phyloP scores from a whole-genome alignment of 1,140 invertebrate species.

The Diplogasteroides magnus region DNA sequence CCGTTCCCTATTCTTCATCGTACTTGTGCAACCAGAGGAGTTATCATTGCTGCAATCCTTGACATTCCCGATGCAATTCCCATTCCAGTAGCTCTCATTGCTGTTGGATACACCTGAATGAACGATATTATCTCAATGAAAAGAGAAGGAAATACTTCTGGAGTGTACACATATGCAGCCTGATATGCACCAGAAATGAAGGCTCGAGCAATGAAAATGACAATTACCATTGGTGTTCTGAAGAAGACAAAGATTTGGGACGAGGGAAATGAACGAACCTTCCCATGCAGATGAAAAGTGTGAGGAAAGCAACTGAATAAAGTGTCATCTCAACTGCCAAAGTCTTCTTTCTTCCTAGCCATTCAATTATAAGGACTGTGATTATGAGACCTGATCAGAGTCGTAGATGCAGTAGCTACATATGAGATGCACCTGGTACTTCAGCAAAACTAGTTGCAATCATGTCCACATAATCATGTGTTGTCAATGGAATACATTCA shows the following conservation, averaged over 20 bases:
- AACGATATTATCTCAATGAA: too few relatives aligned
- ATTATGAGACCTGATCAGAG: conserved; percentile 87
- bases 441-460: conserved; percentile 89
- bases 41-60: conserved; percentile 80
- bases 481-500: conserved; percentile 70
- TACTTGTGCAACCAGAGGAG: conserved; percentile 80
- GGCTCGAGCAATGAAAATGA: conserved; percentile 80
- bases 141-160: too few relatives aligned
- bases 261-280: too few relatives aligned
- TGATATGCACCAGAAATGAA: conserved; percentile 89
- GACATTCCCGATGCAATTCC: conserved; percentile 84
- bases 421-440: conserved; percentile 90
- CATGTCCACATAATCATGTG: conserved; percentile 82
- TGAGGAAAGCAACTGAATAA: conserved; percentile 74
- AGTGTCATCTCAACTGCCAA: conserved; percentile 85
- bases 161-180: conserved; percentile 89
- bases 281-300: conserved; percentile 71
- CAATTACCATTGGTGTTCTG: conserved; percentile 72
- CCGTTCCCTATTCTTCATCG: too few relatives aligned
- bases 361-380: conserved; percentile 83
- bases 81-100: conserved; percentile 76
- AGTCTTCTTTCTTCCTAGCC: conserved; percentile 80
- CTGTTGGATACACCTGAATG: conserved; percentile 89
- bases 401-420: too few relatives aligned
- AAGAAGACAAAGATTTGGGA: too few relatives aligned